Evolutionary conservation across 53 echinoderm and acorn worm genomes (phyloP), one percentile per base, ranked within the genome.

Genomic region (Actinopyga echinites): DNA sequence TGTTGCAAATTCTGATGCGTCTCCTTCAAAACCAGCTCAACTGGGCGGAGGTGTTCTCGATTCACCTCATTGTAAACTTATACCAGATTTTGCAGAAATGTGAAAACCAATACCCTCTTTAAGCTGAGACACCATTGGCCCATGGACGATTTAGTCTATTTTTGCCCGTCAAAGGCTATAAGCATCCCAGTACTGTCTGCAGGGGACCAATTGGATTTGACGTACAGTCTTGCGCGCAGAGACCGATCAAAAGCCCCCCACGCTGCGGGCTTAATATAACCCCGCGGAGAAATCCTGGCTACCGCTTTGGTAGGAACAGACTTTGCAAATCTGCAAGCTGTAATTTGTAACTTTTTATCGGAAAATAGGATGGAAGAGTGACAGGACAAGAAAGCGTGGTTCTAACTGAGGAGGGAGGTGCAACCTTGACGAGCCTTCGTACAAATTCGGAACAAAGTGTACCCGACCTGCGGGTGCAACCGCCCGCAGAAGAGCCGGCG

Each of bases 31-130:
- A 12, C 40, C 44, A 40, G 3, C 44, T 44, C 69, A 44, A 69
- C 69, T 69, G 69, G 40, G 69, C 69, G 34, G 34, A 69, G 69
- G 69, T 44, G 69, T 69, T 69, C 69, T 69, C 69, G 26, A 44
- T 69, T 69, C 69, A 69, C 69, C 34, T 38, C 38, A 25, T 69
- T 69, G 69, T 69, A 69, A 69, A 69, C 69, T 44, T 69, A 69
- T 42, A 69, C 69, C 69, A 69, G 44, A 23, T 69, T 69, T 69
- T 69, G 40, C 69, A 69, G 69, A 69, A 69, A 69, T 40, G 44
- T 69, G 69, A 69, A 69, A 69, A 69, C 15, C 69, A 69, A 69
- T 69, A 69, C 69, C 69, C 69, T 7, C 42, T 23, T 69, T 63
- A 63, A 69, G 34, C 32, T 69, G 40, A 38, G 22, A 35, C 26